phyloP scores from a whole-genome alignment of 1,140 invertebrate species.

The Diorhabda elongata region DNA sequence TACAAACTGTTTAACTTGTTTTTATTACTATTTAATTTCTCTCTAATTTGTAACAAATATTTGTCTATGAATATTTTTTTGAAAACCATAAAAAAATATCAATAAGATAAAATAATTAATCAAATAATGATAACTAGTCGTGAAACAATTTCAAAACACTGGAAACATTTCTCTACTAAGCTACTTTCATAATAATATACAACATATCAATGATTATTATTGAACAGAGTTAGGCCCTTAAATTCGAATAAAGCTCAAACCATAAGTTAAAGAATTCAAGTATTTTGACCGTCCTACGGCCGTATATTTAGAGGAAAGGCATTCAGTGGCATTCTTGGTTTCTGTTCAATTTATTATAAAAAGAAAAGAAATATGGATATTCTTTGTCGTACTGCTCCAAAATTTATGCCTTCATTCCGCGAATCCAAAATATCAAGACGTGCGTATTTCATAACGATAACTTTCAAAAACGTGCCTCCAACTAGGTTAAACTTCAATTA shows the following conservation, averaged over 20 bases:
- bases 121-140: no score
- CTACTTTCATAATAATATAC: no score
- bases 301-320: neutral
- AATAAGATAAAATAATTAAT: no score
- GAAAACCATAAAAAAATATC: no score
- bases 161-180: no score
- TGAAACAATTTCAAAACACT: no score
- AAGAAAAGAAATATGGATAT: neutral
- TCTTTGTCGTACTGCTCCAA: neutral
- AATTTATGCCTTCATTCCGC: neutral
- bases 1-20: no score
- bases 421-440: neutral
- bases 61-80: no score
- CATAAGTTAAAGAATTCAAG: slow-evolving; percentile 1
- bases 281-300: neutral
- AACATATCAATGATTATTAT: neutral
- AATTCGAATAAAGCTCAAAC: neutral
- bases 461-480: neutral
- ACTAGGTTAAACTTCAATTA: no score
- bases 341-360: slow-evolving; percentile 1
- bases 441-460: neutral
- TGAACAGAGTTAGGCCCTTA: neutral
- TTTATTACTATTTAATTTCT: no score
- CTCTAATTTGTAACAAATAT: no score
- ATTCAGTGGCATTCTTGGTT: neutral